Percentiles rank a stretch among this genome's conserved stretches.
These are phyloP conservation scores for Dryobota labecula DNA, from an alignment of 2,888 invertebrate species.

Conservation along the genomic window DNA sequence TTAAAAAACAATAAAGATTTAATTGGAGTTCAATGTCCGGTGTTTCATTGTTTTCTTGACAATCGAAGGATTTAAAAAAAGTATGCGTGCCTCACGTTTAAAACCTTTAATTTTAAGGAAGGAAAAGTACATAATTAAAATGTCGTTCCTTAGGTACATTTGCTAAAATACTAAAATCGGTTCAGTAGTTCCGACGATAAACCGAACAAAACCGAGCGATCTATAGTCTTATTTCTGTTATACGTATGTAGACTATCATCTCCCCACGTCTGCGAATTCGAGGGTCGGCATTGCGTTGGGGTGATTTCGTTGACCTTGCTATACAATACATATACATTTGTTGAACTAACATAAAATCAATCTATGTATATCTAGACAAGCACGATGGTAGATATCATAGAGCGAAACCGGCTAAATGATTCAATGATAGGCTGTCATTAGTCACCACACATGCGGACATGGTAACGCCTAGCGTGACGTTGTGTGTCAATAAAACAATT, in stretches of 20 bases:
- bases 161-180: slow-evolving; percentile 4
- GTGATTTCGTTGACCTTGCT: slow-evolving; percentile 45
- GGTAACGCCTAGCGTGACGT: not conserved
- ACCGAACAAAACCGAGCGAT: slow-evolving; percentile 2
- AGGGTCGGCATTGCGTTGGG: slow-evolving; percentile 37
- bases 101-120: slow-evolving; percentile 15
- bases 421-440: slow-evolving; percentile 5
- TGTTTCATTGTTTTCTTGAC: slow-evolving; percentile 32
- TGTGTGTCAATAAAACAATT: slow-evolving; percentile 25
- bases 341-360: slow-evolving; percentile 29
- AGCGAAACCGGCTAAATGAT: not conserved
- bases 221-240: slow-evolving; percentile 16
- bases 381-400: slow-evolving; percentile 3
- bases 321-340: slow-evolving; percentile 44
- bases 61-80: slow-evolving; percentile 17
- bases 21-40: slow-evolving; percentile 48
- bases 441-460: slow-evolving; percentile 17
- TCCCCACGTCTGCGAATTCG: slow-evolving; percentile 38
- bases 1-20: slow-evolving; percentile 41
- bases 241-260: slow-evolving; percentile 32
- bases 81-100: slow-evolving; percentile 3
- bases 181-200: not conserved
- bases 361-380: not conserved
- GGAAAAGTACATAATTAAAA: slow-evolving; percentile 21
- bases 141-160: not conserved